Evolutionary conservation across 2,888 invertebrate species (phyloP), one percentile per base, ranked within the genome.

Genomic region (Strigamia maritima): DNA sequence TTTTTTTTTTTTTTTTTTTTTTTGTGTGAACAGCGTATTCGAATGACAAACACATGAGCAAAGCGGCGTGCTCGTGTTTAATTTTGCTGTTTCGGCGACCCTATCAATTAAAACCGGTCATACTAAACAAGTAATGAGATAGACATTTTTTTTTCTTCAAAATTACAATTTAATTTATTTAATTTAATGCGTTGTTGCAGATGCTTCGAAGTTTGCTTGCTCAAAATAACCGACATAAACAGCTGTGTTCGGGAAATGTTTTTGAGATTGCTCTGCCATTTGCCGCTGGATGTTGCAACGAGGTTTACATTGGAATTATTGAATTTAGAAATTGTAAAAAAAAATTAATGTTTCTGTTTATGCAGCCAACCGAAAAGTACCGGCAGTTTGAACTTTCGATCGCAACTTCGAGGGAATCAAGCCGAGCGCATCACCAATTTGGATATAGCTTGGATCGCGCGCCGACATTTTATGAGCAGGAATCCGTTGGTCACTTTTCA

Each of bases 171-270:
- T 24, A 6, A 8, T 75, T 75, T 28, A 44, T 44, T 44, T 7
- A 44, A 14, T 44, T 14, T 16, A 16, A 10, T 44, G 8, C 2
- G 2, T 44, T 75, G 6, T 31, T 80, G 14, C 80, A 86, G 85
- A 75, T 85, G 84, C 81, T 81, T 84, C 75, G 86, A 86, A 81
- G 81, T 86, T 78, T 86, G 86, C 83, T 82, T 85, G 65, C 83
- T 85, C 65, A 83, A 83, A 76, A 81, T 87, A 77, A 83, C 84
- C 79, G 85, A 85, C 79, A 82, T 81, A 75, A 82, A 84, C 76
- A 80, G 80, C 44, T 81, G 82, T 22, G 82, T 86, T 14, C 81
- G 84, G 60, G 83, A 38, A 77, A 49, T 16, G n/a, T 77, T 77
- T 60, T 28, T 77, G 7, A 35, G 26, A 31, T 28, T 77, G 6